phyloP scores from a whole-genome alignment of 2,888 invertebrate genomes.

The Melipona beecheii region DNA sequence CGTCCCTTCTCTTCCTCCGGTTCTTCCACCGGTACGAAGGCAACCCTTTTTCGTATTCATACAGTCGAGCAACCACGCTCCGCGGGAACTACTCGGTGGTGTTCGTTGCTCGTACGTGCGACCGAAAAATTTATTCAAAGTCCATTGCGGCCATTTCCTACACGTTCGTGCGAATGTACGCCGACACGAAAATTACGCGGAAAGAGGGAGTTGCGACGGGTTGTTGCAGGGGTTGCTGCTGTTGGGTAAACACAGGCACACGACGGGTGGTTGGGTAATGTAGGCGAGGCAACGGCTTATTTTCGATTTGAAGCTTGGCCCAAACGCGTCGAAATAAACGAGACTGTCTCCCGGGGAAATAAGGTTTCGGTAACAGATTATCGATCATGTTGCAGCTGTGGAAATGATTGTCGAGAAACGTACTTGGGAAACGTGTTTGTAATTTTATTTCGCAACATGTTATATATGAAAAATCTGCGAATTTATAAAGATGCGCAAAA shows the following conservation, averaged over 20 bases:
- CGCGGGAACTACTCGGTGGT: slow-evolving; percentile 2
- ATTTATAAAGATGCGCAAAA: background rate
- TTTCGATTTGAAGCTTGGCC: background rate
- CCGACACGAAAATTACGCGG: slow-evolving; percentile 2
- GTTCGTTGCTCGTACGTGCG: slow-evolving; percentile 26
- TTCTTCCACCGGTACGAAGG: slow-evolving; percentile 12
- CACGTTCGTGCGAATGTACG: background rate
- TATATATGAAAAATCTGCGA: background rate
- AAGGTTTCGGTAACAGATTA: background rate
- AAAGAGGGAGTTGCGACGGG: background rate
- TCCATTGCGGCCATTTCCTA: background rate
- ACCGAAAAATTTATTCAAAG: slow-evolving; percentile 34
- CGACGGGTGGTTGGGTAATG: no score
- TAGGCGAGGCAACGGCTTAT: background rate
- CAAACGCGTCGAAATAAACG: background rate
- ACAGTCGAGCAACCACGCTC: slow-evolving; percentile 33
- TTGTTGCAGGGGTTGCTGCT: background rate
- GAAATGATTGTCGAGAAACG: background rate
- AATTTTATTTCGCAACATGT: background rate
- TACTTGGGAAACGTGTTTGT: background rate
- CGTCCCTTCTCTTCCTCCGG: background rate
- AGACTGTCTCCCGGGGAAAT: background rate
- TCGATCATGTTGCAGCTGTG: background rate
- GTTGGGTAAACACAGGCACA: background rate
- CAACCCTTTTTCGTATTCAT: slow-evolving; percentile 66